Evolutionary conservation across 2,888 invertebrate genomes (phyloP).

Genomic region (Nycteola revayana): DNA sequence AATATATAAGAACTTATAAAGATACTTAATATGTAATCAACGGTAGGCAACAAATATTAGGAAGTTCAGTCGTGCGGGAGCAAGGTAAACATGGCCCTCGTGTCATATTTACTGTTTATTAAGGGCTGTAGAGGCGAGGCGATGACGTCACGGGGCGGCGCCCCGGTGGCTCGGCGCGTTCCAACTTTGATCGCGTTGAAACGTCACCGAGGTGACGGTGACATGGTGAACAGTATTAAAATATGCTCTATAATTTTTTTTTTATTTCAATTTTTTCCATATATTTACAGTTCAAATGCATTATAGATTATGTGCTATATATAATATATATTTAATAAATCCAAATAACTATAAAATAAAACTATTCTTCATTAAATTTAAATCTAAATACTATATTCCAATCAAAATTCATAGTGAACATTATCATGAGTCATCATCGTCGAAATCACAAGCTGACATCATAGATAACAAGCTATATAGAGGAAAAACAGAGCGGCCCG

Average conservation of each 20-base stretch:
- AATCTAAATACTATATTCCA: too few relatives aligned
- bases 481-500: slow-evolving; percentile 19
- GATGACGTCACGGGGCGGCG: slow-evolving; percentile 68
- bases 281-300: too few relatives aligned
- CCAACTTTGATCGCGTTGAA: slow-evolving; percentile 54
- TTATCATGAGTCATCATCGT: too few relatives aligned
- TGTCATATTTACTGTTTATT: slow-evolving; percentile 46
- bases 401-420: too few relatives aligned
- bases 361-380: too few relatives aligned
- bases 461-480: slow-evolving; percentile 32
- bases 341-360: too few relatives aligned
- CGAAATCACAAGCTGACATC: slow-evolving; percentile 4
- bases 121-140: slow-evolving; percentile 38
- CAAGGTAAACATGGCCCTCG: slow-evolving; percentile 44
- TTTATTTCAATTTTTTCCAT: too few relatives aligned
- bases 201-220: slow-evolving; percentile 60
- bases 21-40: slow-evolving; percentile 13
- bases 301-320: too few relatives aligned
- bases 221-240: too few relatives aligned
- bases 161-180: slow-evolving; percentile 58
- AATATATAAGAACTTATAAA: neutral
- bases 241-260: too few relatives aligned
- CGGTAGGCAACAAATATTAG: slow-evolving; percentile 25
- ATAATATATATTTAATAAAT: too few relatives aligned
- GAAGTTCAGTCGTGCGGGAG: slow-evolving; percentile 13